A percentile compares a stretch with the other conserved stretches of the same genome.
Conservation (phyloP, 2,113 vertebrate species). For the Zapus hudsonius region DNA sequence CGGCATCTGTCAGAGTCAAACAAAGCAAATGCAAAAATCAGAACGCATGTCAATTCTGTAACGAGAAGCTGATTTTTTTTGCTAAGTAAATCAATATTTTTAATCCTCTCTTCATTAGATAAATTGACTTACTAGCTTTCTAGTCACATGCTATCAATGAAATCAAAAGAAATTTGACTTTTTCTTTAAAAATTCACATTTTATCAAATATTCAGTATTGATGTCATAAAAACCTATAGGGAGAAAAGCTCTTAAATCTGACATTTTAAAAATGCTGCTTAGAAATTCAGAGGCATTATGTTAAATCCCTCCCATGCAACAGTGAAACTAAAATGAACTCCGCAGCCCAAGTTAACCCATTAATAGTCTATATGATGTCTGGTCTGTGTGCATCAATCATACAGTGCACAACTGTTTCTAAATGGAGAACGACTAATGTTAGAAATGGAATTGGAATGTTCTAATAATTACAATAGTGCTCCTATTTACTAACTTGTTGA, state of each 20-base stretch:
- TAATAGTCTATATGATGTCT: not conserved
- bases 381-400: too few species aligned
- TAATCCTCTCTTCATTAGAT: not conserved
- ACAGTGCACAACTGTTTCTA: not conserved
- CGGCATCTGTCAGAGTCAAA: constrained; percentile 91
- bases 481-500: not conserved
- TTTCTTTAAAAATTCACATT: constrained; percentile 22
- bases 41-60: not conserved
- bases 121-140: not conserved
- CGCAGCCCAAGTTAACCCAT: not conserved
- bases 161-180: constrained; percentile 13
- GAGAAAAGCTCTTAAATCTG: not conserved
- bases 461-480: not conserved
- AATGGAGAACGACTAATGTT: not conserved
- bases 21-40: constrained; percentile 71
- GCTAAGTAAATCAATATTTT: not conserved
- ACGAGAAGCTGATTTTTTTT: not conserved
- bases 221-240: not conserved
- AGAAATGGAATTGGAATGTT: too few species aligned
- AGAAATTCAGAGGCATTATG: not conserved
- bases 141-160: not conserved
- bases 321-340: not conserved
- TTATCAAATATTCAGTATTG: not conserved
- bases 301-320: not conserved
- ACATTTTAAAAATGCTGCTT: not conserved